Evolutionary conservation across 37 sponge, comb jelly and placozoan genomes (phyloP).

Genomic region (Aphrocallistes beatrix): DNA sequence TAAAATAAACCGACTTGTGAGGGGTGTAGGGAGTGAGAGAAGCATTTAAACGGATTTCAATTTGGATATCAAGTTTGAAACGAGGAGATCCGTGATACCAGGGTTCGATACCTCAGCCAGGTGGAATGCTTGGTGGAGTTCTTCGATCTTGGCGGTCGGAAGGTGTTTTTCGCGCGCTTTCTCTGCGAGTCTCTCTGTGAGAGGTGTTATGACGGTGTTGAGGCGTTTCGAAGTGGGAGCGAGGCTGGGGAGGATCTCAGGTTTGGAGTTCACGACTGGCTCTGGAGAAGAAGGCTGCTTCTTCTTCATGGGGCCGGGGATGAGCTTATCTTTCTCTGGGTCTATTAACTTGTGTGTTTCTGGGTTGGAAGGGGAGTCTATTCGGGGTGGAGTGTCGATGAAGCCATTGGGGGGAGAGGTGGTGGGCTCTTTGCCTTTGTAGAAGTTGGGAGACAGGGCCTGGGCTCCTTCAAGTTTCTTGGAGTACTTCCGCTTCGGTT

Average conservation of each 20-base stretch:
- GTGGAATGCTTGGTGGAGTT: conserved; percentile 63
- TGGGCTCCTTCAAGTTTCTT: neutral
- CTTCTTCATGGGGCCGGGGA: neutral
- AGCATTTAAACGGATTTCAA: conserved; percentile 20
- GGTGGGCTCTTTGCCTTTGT: neutral
- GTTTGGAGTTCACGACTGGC: neutral
- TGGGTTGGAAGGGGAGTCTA: neutral
- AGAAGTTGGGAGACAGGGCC: neutral
- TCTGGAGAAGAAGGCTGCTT: neutral
- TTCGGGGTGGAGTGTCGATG: neutral
- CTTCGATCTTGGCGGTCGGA: conserved; percentile 37
- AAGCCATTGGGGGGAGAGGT: neutral
- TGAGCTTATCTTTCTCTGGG: neutral
- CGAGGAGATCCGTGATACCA: conserved; percentile 50
- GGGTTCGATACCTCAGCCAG: conserved; percentile 63
- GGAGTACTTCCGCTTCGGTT: neutral
- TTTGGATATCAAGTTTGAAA: conserved; percentile 21
- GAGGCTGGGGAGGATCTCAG: neutral
- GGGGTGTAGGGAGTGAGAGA: too few relatives aligned
- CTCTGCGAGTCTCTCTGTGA: conserved; percentile 6
- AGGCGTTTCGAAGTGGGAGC: neutral
- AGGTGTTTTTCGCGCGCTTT: conserved; percentile 20
- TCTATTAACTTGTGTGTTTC: neutral
- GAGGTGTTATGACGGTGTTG: conserved; percentile 1
- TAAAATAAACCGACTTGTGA: too few relatives aligned